A percentile compares a stretch with the other conserved stretches of the same genome.
Evolutionary conservation across 2,888 invertebrate genomes (phyloP).

Genomic region (Watsonalla binaria): DNA sequence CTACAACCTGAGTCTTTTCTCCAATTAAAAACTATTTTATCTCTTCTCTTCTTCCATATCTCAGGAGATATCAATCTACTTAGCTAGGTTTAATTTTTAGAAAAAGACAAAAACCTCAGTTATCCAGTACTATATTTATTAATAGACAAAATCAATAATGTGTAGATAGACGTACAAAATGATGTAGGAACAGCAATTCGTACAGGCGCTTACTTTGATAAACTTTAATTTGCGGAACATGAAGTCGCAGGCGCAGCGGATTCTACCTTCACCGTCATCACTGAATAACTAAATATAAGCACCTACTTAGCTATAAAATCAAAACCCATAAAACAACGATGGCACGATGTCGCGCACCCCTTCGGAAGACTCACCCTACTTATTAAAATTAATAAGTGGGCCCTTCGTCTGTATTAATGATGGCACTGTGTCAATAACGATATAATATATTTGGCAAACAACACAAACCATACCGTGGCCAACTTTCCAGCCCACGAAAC

Average conservation of each 20-base stretch:
- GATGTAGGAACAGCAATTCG: neutral
- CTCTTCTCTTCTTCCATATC: no score
- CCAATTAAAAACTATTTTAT: no score
- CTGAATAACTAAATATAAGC: conserved; percentile 6
- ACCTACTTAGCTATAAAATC: conserved; percentile 60
- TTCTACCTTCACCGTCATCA: neutral
- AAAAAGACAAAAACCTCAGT: no score
- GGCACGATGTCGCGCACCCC: conserved; percentile 53
- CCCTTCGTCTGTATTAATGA: conserved; percentile 74
- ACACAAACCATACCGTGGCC: conserved; percentile 44
- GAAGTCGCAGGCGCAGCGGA: neutral
- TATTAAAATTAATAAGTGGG: conserved; percentile 78
- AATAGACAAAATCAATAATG: no score
- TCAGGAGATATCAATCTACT: no score
- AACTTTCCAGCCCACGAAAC: conserved; percentile 18
- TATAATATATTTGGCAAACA: conserved; percentile 76
- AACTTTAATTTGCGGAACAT: neutral
- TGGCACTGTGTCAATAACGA: conserved; percentile 72
- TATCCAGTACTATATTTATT: no score
- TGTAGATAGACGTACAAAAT: no score
- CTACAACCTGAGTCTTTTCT: no score
- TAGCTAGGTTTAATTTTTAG: no score
- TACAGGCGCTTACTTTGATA: neutral
- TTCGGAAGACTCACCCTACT: conserved; percentile 63
- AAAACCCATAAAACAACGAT: conserved; percentile 67